phyloP scores from a whole-genome alignment of 2,888 invertebrate genomes.

The Coenonympha arcania region DNA sequence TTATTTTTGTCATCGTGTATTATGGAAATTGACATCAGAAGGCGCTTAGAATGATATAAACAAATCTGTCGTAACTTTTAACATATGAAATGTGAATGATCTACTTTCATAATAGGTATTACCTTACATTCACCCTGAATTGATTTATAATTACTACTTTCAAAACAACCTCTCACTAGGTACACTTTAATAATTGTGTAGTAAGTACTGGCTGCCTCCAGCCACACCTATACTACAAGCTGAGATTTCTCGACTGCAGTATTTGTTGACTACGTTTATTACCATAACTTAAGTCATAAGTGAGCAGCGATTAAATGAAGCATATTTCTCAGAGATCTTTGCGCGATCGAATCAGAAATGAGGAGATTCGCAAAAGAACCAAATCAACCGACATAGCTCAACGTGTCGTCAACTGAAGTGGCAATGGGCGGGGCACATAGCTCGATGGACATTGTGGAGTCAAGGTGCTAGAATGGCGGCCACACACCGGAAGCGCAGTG shows the following conservation, averaged over 20 bases:
- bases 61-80: neutral
- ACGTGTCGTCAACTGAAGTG: too few relatives aligned
- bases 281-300: slow-evolving; percentile 24
- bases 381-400: too few relatives aligned
- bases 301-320: slow-evolving; percentile 10
- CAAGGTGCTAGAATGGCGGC: too few relatives aligned
- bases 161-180: slow-evolving; percentile 28
- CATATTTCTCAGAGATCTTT: too few relatives aligned
- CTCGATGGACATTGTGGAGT: too few relatives aligned
- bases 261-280: slow-evolving; percentile 33
- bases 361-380: too few relatives aligned
- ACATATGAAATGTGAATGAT: neutral
- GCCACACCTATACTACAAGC: slow-evolving; percentile 45
- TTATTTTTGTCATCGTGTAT: neutral
- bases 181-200: slow-evolving; percentile 24
- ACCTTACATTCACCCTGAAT: slow-evolving; percentile 18
- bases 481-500: too few relatives aligned
- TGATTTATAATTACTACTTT: slow-evolving; percentile 25
- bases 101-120: slow-evolving; percentile 15
- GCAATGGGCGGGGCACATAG: too few relatives aligned
- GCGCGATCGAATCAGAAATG: too few relatives aligned
- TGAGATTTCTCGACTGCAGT: slow-evolving; percentile 41
- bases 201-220: slow-evolving; percentile 18
- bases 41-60: neutral
- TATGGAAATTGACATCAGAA: neutral